Evolutionary conservation across 2,797 vertebrate species (phyloP), one percentile per base, ranked within the genome.

Genomic region (Pygocentrus nattereri): DNA sequence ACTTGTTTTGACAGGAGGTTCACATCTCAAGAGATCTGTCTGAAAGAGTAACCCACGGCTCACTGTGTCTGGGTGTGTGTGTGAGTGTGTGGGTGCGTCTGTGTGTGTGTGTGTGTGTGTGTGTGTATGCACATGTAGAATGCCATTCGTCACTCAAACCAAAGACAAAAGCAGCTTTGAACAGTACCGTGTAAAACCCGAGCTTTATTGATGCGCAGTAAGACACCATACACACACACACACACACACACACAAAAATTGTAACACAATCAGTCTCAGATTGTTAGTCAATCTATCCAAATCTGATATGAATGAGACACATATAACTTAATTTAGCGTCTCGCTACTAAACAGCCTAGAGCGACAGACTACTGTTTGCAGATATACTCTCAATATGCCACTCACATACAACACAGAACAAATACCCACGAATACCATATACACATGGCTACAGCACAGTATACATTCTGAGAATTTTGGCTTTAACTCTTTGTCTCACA

Each of bases 1-100:
- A 76, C 80, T 89, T 93, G 92, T 92, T 94, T 93, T 90, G 88
- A 92, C 90, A 94, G 88, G 86, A 90, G 87, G 68, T 88, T 85
- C 54, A 78, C 81, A 34, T 87, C 87, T 87, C 82, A 90, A 76
- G 69, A 85, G 31, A 80, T 50, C 58, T 82, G 62, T 81, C 70
- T 85, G 74, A 59, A 83, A 77, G 44, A 80, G 73, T 74, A 85
- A 80, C 54, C 38, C 72, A 69, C 56, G 61, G 44, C 41, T 82
- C 38, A 61, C 0, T 58, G 23, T 50, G 59, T 76, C 49, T 75
- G 30, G 75, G 19, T 65, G 21, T 62, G 25, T 75, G 58, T 58
- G 41, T 34, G 61, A 59, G 54, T 77, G 61, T 76, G 67, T 61
- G 19, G 73, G 31, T 41, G 3, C 64, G 64, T 27, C 30, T 50